A percentile compares a stretch with the other conserved stretches of the same genome.
Conservation (phyloP, 2,113 vertebrate species). For the Pyxicephalus adspersus region DNA sequence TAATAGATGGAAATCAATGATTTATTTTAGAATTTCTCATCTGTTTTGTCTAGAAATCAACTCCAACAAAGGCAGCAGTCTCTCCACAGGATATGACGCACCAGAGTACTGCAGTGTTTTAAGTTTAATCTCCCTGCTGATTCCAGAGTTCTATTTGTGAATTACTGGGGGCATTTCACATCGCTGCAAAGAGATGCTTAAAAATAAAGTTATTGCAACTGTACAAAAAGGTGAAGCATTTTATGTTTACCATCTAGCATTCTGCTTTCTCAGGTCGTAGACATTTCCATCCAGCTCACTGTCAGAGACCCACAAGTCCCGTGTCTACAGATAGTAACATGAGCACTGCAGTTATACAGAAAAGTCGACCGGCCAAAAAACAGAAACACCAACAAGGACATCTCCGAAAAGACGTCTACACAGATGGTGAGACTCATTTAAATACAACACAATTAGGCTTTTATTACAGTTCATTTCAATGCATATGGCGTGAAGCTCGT, state of each 20-base stretch:
- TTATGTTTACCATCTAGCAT: background rate
- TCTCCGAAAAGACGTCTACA: constrained; percentile 89
- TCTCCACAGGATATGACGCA: no score
- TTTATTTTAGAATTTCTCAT: no score
- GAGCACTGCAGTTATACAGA: constrained; percentile 91
- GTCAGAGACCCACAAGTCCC: constrained; percentile 90
- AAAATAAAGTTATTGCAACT: no score
- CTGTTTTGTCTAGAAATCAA: no score
- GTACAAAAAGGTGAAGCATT: background rate
- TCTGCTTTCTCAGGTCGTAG: constrained; percentile 80
- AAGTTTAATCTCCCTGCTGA: no score
- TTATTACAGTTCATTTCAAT: constrained; percentile 45
- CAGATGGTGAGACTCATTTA: constrained; percentile 83
- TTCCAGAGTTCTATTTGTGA: no score
- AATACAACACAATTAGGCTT: constrained; percentile 38
- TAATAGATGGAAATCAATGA: no score
- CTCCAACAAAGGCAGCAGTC: no score
- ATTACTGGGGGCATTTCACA: no score
- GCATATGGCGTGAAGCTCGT: constrained; percentile 27
- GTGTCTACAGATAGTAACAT: constrained; percentile 96
- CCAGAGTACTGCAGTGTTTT: no score
- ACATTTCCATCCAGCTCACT: constrained; percentile 86
- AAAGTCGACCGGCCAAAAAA: constrained; percentile 90
- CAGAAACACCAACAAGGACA: constrained; percentile 90
- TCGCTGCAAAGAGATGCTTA: no score